Evolutionary conservation across 2,888 invertebrate genomes (phyloP).

Genomic region (Ophion slaviceki): DNA sequence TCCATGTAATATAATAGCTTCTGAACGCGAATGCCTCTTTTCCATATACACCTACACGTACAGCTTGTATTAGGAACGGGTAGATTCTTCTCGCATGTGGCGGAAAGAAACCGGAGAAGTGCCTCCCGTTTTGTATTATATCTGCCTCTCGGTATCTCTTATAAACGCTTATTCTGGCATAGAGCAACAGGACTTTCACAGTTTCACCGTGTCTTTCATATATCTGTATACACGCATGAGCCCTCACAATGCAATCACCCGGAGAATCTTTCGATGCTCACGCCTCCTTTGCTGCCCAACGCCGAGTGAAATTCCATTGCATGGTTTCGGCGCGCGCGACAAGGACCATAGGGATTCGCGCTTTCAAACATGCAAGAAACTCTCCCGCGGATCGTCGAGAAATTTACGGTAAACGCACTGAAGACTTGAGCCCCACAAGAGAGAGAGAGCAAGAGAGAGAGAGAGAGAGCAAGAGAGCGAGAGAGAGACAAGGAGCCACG

Average conservation of each 20-base stretch:
- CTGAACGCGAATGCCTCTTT: slow-evolving; percentile 19
- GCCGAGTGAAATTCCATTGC: slow-evolving; percentile 47
- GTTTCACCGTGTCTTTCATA: slow-evolving; percentile 30
- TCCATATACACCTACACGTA: neutral
- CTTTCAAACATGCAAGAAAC: slow-evolving; percentile 19
- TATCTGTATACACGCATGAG: neutral
- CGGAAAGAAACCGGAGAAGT: slow-evolving; percentile 31
- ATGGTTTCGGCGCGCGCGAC: slow-evolving; percentile 37
- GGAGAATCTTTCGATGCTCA: slow-evolving; percentile 56
- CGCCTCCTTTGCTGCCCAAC: slow-evolving; percentile 41
- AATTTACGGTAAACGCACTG: slow-evolving; percentile 18
- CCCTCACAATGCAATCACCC: slow-evolving; percentile 52
- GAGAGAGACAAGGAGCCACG: slow-evolving; percentile 32
- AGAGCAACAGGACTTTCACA: slow-evolving; percentile 51
- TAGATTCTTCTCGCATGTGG: slow-evolving; percentile 40
- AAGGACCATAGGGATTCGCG: neutral
- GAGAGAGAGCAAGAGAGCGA: neutral
- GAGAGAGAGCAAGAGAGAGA: slow-evolving; percentile 14
- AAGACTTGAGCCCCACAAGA: neutral
- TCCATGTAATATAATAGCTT: slow-evolving; percentile 28
- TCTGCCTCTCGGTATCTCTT: slow-evolving; percentile 42
- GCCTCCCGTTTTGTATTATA: slow-evolving; percentile 46
- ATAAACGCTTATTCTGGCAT: slow-evolving; percentile 38
- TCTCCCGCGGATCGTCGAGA: slow-evolving; percentile 1
- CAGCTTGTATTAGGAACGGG: slow-evolving; percentile 11